Base-by-base conservation (phyloP, 2,797 vertebrate genomes). In the Balearica regulorum region DNA sequence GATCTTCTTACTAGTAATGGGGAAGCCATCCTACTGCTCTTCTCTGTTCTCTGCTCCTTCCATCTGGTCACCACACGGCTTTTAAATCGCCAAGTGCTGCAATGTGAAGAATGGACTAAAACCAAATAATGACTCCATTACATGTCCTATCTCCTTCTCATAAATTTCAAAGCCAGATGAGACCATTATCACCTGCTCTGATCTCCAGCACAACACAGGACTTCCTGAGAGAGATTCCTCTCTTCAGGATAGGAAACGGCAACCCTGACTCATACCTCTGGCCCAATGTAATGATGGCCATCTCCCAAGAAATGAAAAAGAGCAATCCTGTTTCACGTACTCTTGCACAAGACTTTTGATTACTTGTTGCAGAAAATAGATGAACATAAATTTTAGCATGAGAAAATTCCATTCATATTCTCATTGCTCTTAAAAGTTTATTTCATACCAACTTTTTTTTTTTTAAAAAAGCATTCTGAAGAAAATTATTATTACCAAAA, bases 131-230 rank as follows among this genome's bases (percentile, higher is more conserved):
- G 66, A 89, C 71, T 93, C 83, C 93, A 96, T 96, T 97, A 96
- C 95, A 95, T 55, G 81, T 85, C 54, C 91, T 93, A 85, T 94
- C 95, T 97, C 81, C 83, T 95, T 81, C 93, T 92, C 72, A 0
- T 94, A 95, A 96, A 92, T 96, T 96, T 97, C 90, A 92, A 95
- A 95, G 90, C 86, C 95, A 96, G 87, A 96, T 95, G 95, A 95
- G 94, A 72, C 92, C 89, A 93, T 97, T 97, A 96, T 96, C 94
- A 97, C 95, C 96, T 94, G 86, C 92, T 96, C 92, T 96, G 93
- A 96, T 96, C 95, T 95, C 69, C 77, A 95, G 93, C 93, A 93
- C 39, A 95, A 89, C 93, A 95, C 93, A 96, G 92, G 75, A 94
- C 94, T 96, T 97, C 95, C 94, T 93, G 94, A 96, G 93, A 94